Base-by-base conservation (phyloP, 2,797 vertebrate genomes). In the Hipposideros larvatus region DNA sequence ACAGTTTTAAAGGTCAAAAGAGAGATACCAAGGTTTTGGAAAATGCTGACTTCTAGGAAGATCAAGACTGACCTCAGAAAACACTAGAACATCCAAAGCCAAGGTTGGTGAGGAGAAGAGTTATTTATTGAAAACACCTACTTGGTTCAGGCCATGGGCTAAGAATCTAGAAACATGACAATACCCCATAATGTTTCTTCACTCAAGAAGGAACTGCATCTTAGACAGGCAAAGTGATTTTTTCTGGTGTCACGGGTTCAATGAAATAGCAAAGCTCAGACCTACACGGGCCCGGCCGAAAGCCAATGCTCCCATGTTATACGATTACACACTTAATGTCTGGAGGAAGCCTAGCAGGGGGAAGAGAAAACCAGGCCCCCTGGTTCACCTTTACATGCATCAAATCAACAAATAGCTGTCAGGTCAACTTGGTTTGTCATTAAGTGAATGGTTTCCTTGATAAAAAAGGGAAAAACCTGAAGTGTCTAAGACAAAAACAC, bases 341-440 rank as follows among this genome's bases (percentile, higher is more conserved):
- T 4, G 2, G 24, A 3, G 16, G n/a, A 28, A 15, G 7, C 7
- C 34, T 9, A 55, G 16, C 1, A 16, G 7, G 8, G 21, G 6
- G 5, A 14, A 55, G 7, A 85, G 24, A 91, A 48, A 84, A 73
- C 0, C 34, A 65, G 43, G 55, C 13, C 9, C 63, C 24, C 10
- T 5, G 9, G 31, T 57, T 70, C n/a, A 46, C 37, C 34, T 15
- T n/a, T 9, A 46, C 14, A 46, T 24, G 11, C 26, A 73, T n/a
- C 53, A 84, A 53, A 65, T 66, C 10, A 90, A 66, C 24, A 53
- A 86, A 70, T 1, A 78, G 51, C 22, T 78, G 7, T 59, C 22
- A 13, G 9, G 34, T 55, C 82, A 88, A 80, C 10, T n/a, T 59
- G 14, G 4, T 77, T 53, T 85, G 9, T 8, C 63, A 57, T 43